These are phyloP conservation scores for Synergus japonicus DNA, from an alignment of 2,888 invertebrate species.

Conservation along the genomic window DNA sequence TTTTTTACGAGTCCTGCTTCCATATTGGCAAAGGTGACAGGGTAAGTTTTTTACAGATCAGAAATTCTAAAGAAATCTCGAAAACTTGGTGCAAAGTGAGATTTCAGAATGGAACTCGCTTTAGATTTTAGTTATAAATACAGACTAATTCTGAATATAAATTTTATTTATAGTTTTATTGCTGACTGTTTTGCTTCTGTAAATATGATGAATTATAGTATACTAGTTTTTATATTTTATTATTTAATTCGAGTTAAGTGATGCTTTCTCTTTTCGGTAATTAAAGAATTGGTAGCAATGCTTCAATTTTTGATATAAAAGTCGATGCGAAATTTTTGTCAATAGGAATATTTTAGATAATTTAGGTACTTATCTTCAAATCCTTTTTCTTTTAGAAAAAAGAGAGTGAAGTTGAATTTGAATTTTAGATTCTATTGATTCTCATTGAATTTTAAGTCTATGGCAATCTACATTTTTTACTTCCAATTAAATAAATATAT, in stretches of 20 bases:
- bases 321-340: neutral
- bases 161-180: neutral
- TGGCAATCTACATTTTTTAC: neutral
- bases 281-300: neutral
- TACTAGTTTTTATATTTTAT: slow-evolving; percentile 26
- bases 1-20: too few relatives aligned
- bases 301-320: neutral
- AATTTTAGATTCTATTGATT: neutral
- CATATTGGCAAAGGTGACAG: neutral
- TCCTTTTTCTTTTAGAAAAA: neutral
- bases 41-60: slow-evolving; percentile 7
- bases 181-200: neutral
- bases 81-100: slow-evolving; percentile 1
- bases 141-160: neutral
- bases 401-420: neutral
- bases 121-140: neutral
- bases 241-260: neutral
- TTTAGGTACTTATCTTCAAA: neutral
- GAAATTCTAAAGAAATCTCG: neutral
- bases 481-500: neutral
- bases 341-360: neutral
- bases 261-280: neutral
- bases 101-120: neutral
- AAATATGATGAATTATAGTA: slow-evolving; percentile 1
- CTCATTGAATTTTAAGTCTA: neutral